Conservation (phyloP, 1,140 invertebrate genomes). For the Scaptomyza graminum region DNA sequence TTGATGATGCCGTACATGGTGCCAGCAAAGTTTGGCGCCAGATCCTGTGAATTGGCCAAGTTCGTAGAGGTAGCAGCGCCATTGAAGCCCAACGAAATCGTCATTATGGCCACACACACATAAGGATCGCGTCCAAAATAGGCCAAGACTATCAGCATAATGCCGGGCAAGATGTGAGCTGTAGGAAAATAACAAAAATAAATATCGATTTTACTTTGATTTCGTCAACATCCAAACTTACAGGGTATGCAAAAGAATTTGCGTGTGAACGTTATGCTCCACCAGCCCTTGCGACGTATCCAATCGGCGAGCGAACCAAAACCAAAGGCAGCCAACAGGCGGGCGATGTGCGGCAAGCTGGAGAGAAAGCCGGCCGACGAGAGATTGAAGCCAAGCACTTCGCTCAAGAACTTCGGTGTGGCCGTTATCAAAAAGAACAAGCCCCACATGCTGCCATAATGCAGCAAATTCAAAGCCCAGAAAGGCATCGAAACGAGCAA, state of each 20-base stretch:
- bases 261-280: slow-evolving; percentile 87
- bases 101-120: slow-evolving; percentile 87
- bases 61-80: slow-evolving; percentile 93
- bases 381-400: slow-evolving; percentile 91
- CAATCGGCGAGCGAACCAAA: slow-evolving; percentile 89
- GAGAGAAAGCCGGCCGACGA: slow-evolving; percentile 89
- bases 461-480: slow-evolving; percentile 87
- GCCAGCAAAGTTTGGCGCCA: slow-evolving; percentile 90
- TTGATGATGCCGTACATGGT: slow-evolving; percentile 90
- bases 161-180: slow-evolving; percentile 89
- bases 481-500: slow-evolving; percentile 88
- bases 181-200: neutral
- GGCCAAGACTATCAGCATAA: slow-evolving; percentile 87
- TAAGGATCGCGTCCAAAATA: slow-evolving; percentile 88
- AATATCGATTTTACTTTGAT: too few species aligned
- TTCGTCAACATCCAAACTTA: slow-evolving; percentile 83
- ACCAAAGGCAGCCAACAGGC: slow-evolving; percentile 87
- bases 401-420: slow-evolving; percentile 94
- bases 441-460: slow-evolving; percentile 91
- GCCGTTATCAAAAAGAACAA: slow-evolving; percentile 93
- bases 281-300: slow-evolving; percentile 85
- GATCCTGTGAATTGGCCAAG: slow-evolving; percentile 90
- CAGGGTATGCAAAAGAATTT: slow-evolving; percentile 89
- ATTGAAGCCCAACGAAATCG: slow-evolving; percentile 91
- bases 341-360: slow-evolving; percentile 88